Conservation (phyloP, 1,140 invertebrate species). For the Conopomorpha cramerella region DNA sequence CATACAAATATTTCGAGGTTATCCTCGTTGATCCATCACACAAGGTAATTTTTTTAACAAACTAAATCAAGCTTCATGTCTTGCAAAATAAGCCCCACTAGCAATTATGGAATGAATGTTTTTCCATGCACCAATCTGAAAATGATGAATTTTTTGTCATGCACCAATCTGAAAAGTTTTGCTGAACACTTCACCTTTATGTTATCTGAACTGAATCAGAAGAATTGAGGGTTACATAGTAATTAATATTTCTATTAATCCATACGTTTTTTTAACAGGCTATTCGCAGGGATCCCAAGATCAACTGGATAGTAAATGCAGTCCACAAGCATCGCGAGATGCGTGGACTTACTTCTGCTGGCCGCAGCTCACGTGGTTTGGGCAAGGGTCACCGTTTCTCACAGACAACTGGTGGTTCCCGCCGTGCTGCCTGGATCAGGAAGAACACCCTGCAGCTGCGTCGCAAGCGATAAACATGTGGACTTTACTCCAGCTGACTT, state of each 20-base stretch:
- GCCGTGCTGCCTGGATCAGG: constrained; percentile 89
- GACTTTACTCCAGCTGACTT: constrained; percentile 23
- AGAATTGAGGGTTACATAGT: constrained; percentile 1
- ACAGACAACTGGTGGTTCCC: constrained; percentile 96
- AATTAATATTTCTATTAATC: background rate
- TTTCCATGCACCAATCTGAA: constrained; percentile 54
- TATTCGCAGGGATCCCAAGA: constrained; percentile 92
- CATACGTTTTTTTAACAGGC: constrained; percentile 62
- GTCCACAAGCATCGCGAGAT: constrained; percentile 99
- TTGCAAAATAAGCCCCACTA: too few relatives aligned
- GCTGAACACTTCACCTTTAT: constrained; percentile 49
- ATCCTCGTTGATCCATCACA: constrained; percentile 94
- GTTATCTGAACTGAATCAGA: constrained; percentile 22
- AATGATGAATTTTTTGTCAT: constrained; percentile 59
- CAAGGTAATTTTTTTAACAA: constrained; percentile 68
- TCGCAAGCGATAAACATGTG: constrained; percentile 88
- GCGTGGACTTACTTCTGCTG: constrained; percentile 95
- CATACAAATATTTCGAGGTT: constrained; percentile 99
- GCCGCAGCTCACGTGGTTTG: constrained; percentile 93
- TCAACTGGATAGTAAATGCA: constrained; percentile 97
- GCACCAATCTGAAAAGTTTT: constrained; percentile 63
- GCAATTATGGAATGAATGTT: too few relatives aligned
- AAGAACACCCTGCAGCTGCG: constrained; percentile 91
- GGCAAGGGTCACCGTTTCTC: constrained; percentile 95
- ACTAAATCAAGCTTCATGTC: background rate